Evolutionary conservation across 1,140 invertebrate genomes (phyloP), one percentile per base, ranked within the genome.

Genomic region (Heliconius hewitsoni): DNA sequence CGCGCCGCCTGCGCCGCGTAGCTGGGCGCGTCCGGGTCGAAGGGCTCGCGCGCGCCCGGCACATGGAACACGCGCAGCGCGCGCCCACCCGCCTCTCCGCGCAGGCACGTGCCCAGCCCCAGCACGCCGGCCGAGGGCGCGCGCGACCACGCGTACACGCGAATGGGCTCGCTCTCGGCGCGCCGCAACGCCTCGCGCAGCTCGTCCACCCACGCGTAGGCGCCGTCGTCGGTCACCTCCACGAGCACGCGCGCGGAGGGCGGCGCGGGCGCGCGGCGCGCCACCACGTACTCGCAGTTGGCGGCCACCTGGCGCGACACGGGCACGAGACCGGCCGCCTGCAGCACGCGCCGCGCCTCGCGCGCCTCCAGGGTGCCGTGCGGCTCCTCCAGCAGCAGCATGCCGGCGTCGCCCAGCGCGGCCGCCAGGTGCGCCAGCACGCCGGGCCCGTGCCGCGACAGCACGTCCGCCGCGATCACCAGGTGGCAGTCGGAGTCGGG

Each of bases 21-120:
- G 6, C 95, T 90, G 5, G 91, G 74, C 23, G 95, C 90, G 1
- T 91, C 95, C 0, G 96, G 85, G 0, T 94, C 95, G 90, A 98
- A 97, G 50, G 96, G 95, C 3, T 96, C 95, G 0, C 95, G 92
- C 2, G 95, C 94, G 74, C 97, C 96, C 83, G 96, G 96, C n/a
- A 97, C 95, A 81, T 96, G 97, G 11, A 96, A 94, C 18, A 96
- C 95, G 86, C 98, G 96, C 16, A 98, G 94, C 85, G 96, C 96
- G 71, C 96, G 93, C 73, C 98, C 98, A 73, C 97, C 97, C 13
- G 96, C 95, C 94, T 99, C 98, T 84, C 96, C 96, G 84, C 97
- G 96, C 60, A 99, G 95, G 90, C 99, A 99, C 84, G 98, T 98
- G 76, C 97, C 96, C 82, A 99, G 93, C 71, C 99, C 99, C 72